These are phyloP conservation scores for Peromyscus californicus DNA, from an alignment of 2,113 vertebrate species.

Conservation along the genomic window DNA sequence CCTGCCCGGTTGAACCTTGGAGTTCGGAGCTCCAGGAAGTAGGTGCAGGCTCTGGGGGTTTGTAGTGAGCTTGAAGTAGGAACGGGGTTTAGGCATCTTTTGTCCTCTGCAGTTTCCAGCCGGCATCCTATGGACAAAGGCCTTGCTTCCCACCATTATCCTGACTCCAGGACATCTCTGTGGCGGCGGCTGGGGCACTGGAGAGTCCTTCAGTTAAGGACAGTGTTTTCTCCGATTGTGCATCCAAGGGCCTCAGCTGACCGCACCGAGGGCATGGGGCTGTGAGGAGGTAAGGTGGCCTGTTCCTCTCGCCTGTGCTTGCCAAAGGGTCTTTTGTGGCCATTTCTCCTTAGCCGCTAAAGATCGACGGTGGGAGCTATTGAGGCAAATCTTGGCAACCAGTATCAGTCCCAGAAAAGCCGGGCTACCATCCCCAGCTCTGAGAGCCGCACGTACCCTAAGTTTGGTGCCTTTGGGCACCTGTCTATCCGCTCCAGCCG, in stretches of 20 bases:
- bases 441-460: not conserved
- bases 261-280: rapidly evolving
- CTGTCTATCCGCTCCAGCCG: not conserved
- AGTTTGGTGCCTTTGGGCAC: not conserved
- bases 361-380: too few species aligned
- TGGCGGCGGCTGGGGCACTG: not conserved
- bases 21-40: not conserved
- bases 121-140: not conserved
- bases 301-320: rapidly evolving
- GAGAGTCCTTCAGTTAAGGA: not conserved
- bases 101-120: not conserved
- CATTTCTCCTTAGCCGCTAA: not conserved
- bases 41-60: not conserved
- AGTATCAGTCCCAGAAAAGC: not conserved
- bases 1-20: too few species aligned
- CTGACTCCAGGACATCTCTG: too few species aligned
- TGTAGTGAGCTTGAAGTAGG: not conserved
- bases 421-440: not conserved
- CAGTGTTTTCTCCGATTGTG: not conserved
- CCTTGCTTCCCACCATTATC: not conserved
- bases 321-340: not conserved
- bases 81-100: not conserved
- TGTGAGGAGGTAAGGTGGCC: not conserved
- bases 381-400: not conserved
- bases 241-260: not conserved